These are phyloP conservation scores for Philereme vetulata DNA, from an alignment of 2,888 invertebrate species.

Conservation along the genomic window DNA sequence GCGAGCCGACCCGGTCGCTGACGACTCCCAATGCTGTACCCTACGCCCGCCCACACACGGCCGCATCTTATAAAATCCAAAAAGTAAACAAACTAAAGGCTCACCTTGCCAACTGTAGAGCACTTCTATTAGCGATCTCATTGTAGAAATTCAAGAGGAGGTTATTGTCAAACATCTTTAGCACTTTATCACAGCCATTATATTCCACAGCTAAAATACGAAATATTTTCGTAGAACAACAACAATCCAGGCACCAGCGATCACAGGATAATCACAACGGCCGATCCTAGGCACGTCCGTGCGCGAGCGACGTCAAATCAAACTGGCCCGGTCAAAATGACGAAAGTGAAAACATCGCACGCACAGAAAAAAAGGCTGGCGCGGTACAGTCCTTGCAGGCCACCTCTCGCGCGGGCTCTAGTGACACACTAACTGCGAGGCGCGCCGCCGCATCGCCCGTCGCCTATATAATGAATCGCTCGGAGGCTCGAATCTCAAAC, in stretches of 20 bases:
- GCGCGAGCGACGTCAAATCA: constrained; percentile 82
- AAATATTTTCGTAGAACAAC: constrained; percentile 59
- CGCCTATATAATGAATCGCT: constrained; percentile 81
- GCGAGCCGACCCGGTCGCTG: constrained; percentile 36
- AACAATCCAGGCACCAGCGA: constrained; percentile 79
- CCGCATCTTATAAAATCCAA: constrained; percentile 57
- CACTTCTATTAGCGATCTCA: constrained; percentile 82
- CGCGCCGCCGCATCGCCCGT: constrained; percentile 71
- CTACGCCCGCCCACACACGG: constrained; percentile 44
- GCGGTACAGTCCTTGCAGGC: constrained; percentile 81
- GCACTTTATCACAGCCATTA: constrained; percentile 82
- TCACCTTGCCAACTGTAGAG: constrained; percentile 82
- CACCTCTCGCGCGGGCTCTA: constrained; percentile 80
- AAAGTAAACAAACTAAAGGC: constrained; percentile 73
- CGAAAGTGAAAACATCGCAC: constrained; percentile 84
- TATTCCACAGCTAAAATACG: constrained; percentile 62
- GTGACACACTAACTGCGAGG: constrained; percentile 81
- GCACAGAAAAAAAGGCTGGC: constrained; percentile 82
- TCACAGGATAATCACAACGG: constrained; percentile 79
- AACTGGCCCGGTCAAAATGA: constrained; percentile 84
- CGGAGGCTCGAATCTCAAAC: constrained; percentile 74
- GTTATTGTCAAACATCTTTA: constrained; percentile 81
- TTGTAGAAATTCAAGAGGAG: constrained; percentile 80
- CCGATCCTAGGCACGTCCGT: constrained; percentile 79
- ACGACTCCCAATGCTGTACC: constrained; percentile 34